Percentiles rank a stretch among this genome's conserved stretches.
These are phyloP conservation scores for Artibeus lituratus DNA, from an alignment of 2,797 vertebrate species.

Conservation along the genomic window DNA sequence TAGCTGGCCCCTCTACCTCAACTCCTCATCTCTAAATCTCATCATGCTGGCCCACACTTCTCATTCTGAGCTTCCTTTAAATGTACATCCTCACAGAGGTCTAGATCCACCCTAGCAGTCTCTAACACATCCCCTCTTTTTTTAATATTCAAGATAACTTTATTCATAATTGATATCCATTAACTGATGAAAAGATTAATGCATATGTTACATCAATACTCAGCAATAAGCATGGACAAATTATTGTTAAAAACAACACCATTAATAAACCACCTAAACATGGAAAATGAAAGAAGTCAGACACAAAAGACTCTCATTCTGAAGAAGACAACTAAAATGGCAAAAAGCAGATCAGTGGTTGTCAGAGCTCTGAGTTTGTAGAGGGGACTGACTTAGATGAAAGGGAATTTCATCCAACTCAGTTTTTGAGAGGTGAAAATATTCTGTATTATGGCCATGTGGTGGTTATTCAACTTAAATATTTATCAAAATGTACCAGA, in stretches of 20 bases:
- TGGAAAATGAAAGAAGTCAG: background rate
- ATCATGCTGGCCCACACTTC: background rate
- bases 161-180: background rate
- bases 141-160: background rate
- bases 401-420: background rate
- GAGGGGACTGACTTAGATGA: background rate
- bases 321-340: background rate
- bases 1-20: background rate
- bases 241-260: background rate
- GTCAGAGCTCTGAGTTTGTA: background rate
- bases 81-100: background rate
- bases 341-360: background rate
- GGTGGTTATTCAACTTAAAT: background rate
- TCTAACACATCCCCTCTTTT: background rate
- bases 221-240: background rate
- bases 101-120: background rate
- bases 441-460: background rate
- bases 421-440: background rate
- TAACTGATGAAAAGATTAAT: background rate
- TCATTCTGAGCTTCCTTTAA: background rate
- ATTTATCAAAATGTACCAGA: background rate
- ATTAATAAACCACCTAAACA: background rate
- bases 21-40: background rate
- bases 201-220: background rate
- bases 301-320: background rate